Evolutionary conservation across 2,113 vertebrate genomes (phyloP), one percentile per base, ranked within the genome.

Genomic region (Pachyramphus minor): DNA sequence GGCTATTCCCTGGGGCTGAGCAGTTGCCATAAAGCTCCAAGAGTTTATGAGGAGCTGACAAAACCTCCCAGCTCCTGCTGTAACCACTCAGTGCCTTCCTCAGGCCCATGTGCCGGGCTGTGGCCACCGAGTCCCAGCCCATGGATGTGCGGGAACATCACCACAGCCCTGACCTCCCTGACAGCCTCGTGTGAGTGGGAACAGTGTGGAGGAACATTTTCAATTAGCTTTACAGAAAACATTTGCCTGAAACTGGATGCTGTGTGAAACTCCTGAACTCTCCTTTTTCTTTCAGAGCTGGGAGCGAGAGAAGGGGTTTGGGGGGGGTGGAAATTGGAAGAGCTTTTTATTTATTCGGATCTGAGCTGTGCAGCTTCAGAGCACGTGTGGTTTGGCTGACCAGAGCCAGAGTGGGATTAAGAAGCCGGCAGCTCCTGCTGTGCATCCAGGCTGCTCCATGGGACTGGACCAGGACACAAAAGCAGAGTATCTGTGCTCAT

Each of bases 231-330:
- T 81, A 77, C 82, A 81, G 76, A 95, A 96, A 95, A 76, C 84
- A 91, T 81, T 94, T 94, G 79, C 68, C 79, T 96, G 96, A 96
- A 93, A 90, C 93, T 80, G 74, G 89, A 90, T 95, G 90, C 95
- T 96, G 76, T 93, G 90, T 95, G 93, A 97, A 97, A 92, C 89
- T 95, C 82, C 76, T 80, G 84, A 91, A 81, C 81, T 93, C 80
- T 82, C 39, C 56, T 71, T 92, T 79, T 89, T 42, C 90, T 81
- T 87, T 75, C 2, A 2, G 92, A 83, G 75, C 77, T 84, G 84
- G 41, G 79, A 66, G 83, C 6, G 4, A 84, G 18, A 58, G 41
- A 67, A 50, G 23, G 42, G 63, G 41, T 30, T 13, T 1, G 9
- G 3, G 22, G 23, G 17, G 23, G 21, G 13, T 64, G 62, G 60